A percentile compares a stretch with the other conserved stretches of the same genome.
Conservation (phyloP, 2,113 vertebrate species). For the Chelonoidis abingdonii region DNA sequence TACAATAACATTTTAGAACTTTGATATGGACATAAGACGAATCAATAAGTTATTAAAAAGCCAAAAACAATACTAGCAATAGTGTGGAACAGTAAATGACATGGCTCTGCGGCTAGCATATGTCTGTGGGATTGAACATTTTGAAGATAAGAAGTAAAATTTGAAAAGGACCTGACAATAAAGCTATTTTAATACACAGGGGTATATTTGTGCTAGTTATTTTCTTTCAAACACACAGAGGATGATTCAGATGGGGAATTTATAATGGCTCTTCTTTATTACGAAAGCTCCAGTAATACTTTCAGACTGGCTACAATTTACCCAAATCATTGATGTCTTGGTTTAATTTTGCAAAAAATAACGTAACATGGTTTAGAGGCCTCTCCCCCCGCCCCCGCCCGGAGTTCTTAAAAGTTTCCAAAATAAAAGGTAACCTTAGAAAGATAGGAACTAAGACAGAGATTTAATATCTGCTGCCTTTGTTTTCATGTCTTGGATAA, state of each 20-base stretch:
- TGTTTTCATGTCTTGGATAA: not conserved
- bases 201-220: not conserved
- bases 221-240: not conserved
- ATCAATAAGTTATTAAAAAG: slow-evolving; percentile 50
- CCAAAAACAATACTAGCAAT: not conserved
- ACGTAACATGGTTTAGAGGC: rapidly evolving
- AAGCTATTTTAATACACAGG: slow-evolving; percentile 11
- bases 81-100: not conserved
- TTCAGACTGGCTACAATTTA: not conserved
- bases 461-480: not conserved
- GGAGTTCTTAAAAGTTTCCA: not conserved
- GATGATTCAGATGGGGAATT: rapidly evolving
- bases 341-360: not conserved
- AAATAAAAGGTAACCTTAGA: not conserved
- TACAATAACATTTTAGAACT: not conserved
- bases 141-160: slow-evolving; percentile 3
- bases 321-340: rapidly evolving
- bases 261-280: not conserved
- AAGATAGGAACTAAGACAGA: not conserved
- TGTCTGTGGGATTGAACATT: not conserved
- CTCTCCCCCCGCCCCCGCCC: too few species aligned
- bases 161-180: not conserved
- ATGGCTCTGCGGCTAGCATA: not conserved
- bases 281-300: too few species aligned
- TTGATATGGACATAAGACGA: not conserved